Evolutionary conservation across 2,888 invertebrate genomes (phyloP), one percentile per base, ranked within the genome.

Genomic region (Melikaiella ostensackeni): DNA sequence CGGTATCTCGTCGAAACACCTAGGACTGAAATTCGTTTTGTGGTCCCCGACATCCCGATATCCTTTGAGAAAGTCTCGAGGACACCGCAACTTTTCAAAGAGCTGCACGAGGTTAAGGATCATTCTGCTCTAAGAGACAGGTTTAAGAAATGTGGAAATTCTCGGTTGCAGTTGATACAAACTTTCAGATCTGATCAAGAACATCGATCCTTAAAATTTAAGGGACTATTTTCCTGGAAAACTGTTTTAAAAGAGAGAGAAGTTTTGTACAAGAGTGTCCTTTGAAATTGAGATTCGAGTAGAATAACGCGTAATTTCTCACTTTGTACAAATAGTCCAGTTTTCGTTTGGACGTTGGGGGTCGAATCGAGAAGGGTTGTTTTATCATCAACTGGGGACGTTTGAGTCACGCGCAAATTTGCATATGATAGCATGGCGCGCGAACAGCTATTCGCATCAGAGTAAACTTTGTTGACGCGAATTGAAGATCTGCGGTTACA

Each of bases 351-450:
- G 42, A 46, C 4, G 8, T 61, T 27, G 27, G 24, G 46, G 46
- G 21, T 42, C 19, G 42, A 27, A 27, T 19, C 42, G 42, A 66
- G 24, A 42, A 19, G 64, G 64, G 27, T 66, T 66, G 30, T 66
- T 66, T 46, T 66, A 66, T 66, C 30, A 46, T 64, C 38, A 42
- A 30, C 21, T 16, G 35, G 64, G 46, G 27, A 33, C n/a, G 46
- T 42, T 75, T 33, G 2, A 78, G 85, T 86, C 84, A 82, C 82
- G 84, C 84, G 81, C 82, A 79, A 75, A 85, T 86, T 86, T 84
- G 81, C 86, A 84, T 85, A 81, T 81, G 80, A 79, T 78, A 77
- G 82, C 78, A 75, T 79, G 77, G 78, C 79, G 80, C 79, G 78
- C 66, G 78, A 79, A 59, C 64, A 63, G 38, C 59, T 73, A 70